Evolutionary conservation across 2,113 vertebrate species (phyloP).

Genomic region (Protomyctophum bolini): DNA sequence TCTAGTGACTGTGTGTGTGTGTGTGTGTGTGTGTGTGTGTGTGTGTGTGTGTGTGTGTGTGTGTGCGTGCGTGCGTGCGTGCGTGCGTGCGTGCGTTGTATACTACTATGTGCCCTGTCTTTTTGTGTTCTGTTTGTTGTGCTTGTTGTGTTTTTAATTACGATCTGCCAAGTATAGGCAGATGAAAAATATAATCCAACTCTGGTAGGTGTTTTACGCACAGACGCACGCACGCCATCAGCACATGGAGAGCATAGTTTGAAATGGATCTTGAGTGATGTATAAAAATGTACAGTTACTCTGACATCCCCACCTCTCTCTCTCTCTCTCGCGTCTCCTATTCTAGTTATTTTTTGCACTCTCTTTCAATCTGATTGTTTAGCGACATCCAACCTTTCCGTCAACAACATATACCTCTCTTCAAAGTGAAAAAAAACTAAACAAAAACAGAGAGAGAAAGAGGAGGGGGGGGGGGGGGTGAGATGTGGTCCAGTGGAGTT

Average conservation of each 20-base stretch:
- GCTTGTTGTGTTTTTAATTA: too few species aligned
- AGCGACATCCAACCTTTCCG: background rate
- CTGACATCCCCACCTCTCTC: background rate
- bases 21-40: constrained; percentile 9
- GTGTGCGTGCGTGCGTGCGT: too few species aligned
- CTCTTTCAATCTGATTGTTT: constrained; percentile 1
- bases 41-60: background rate
- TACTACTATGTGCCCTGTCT: too few species aligned
- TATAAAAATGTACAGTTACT: background rate
- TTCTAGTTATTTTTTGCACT: background rate
- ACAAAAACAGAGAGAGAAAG: background rate
- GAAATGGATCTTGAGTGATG: background rate
- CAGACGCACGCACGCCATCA: background rate
- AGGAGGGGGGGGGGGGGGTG: constrained; percentile 16
- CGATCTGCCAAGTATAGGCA: too few species aligned
- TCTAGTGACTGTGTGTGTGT: too few species aligned
- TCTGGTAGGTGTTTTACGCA: too few species aligned
- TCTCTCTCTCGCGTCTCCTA: background rate
- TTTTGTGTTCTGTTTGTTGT: too few species aligned
- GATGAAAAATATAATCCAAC: too few species aligned
- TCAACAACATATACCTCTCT: background rate
- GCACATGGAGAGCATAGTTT: background rate
- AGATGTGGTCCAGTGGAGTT: constrained; percentile 48
- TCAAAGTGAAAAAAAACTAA: background rate
- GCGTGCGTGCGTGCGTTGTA: too few species aligned